Evolutionary conservation across 2,797 vertebrate species (phyloP).

Genomic region (Oreochromis grahami): DNA sequence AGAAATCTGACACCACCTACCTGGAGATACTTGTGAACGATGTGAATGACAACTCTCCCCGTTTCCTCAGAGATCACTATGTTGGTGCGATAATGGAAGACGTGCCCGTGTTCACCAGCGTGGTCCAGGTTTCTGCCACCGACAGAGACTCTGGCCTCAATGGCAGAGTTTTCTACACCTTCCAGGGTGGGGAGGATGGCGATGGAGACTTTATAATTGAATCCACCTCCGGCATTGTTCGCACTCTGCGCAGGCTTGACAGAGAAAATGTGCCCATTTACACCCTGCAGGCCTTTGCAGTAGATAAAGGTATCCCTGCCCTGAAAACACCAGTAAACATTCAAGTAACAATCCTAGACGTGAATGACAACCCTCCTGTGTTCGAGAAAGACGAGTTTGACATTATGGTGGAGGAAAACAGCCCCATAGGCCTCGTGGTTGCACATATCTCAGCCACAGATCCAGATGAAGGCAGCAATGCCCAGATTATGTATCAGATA

Average conservation of each 20-base stretch:
- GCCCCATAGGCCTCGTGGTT: constrained; percentile 91
- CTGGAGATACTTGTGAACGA: constrained; percentile 95
- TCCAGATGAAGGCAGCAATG: constrained; percentile 94
- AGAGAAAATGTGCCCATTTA: constrained; percentile 90
- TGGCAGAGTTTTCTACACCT: constrained; percentile 92
- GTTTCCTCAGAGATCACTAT: constrained; percentile 88
- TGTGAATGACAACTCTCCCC: constrained; percentile 92
- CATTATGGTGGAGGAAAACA: constrained; percentile 94
- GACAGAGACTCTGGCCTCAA: constrained; percentile 93
- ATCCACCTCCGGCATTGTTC: constrained; percentile 92
- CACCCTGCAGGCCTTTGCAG: constrained; percentile 81
- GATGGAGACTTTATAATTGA: constrained; percentile 96
- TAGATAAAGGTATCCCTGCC: constrained; percentile 90
- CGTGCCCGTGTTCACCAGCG: constrained; percentile 89
- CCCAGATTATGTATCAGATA: constrained; percentile 98
- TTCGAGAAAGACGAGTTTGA: constrained; percentile 94
- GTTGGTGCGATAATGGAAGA: constrained; percentile 90
- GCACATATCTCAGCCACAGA: constrained; percentile 89
- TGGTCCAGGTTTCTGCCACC: constrained; percentile 91
- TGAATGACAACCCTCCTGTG: constrained; percentile 95
- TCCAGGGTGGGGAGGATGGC: constrained; percentile 91
- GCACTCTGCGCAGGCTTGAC: constrained; percentile 88
- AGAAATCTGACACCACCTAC: constrained; percentile 97
- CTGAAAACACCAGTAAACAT: constrained; percentile 84
- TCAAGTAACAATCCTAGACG: constrained; percentile 86